phyloP scores from a whole-genome alignment of 2,888 invertebrate genomes.

The Tetheella fluctuosa region DNA sequence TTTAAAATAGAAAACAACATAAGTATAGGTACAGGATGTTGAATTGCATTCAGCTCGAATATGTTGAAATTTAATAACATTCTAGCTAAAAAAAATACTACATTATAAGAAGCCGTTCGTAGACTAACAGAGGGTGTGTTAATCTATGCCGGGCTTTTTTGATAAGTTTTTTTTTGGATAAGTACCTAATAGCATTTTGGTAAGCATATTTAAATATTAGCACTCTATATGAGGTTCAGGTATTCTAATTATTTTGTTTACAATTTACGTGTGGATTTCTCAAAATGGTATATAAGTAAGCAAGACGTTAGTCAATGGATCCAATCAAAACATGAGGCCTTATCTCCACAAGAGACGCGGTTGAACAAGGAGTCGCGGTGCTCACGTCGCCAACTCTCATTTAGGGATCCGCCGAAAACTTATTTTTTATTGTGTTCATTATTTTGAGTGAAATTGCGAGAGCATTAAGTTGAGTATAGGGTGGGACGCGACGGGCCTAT shows the following conservation, averaged over 20 bases:
- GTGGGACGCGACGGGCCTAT: constrained; percentile 75
- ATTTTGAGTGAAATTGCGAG: constrained; percentile 83
- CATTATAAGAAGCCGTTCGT: too few species aligned
- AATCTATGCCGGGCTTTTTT: too few species aligned
- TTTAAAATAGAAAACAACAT: constrained; percentile 27
- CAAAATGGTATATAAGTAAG: too few species aligned
- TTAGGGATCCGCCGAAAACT: constrained; percentile 69
- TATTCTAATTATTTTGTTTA: too few species aligned
- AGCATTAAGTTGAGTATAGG: constrained; percentile 83
- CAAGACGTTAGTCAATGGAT: background rate
- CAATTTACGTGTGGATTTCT: too few species aligned
- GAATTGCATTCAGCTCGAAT: constrained; percentile 13
- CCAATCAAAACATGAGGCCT: constrained; percentile 31
- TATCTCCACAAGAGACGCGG: constrained; percentile 50
- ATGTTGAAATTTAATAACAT: background rate
- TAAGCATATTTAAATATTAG: too few species aligned
- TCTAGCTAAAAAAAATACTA: too few species aligned
- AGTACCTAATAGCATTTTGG: too few species aligned
- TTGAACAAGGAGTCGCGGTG: constrained; percentile 40
- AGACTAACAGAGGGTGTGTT: too few species aligned
- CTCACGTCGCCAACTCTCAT: constrained; percentile 69
- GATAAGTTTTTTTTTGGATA: too few species aligned
- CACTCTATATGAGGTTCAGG: too few species aligned
- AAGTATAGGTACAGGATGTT: constrained; percentile 22
- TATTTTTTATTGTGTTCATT: constrained; percentile 79